These are phyloP conservation scores for Dermolepida albohirtum DNA, from an alignment of 2,888 invertebrate genomes.

Conservation along the genomic window DNA sequence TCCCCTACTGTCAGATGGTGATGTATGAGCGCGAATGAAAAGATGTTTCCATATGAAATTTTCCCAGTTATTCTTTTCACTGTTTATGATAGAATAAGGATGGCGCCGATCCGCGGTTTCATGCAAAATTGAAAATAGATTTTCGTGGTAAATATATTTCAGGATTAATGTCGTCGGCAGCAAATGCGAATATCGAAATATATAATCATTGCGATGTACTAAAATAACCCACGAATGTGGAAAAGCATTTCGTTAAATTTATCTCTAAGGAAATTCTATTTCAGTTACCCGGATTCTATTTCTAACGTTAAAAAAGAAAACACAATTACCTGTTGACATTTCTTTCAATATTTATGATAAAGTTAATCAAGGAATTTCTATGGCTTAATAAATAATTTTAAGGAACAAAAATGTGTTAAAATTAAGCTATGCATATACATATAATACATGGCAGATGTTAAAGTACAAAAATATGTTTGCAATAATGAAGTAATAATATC, in stretches of 20 bases:
- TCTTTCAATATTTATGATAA: too few relatives aligned
- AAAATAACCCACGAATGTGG: slow-evolving; percentile 6
- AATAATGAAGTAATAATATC: too few relatives aligned
- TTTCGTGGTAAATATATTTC: slow-evolving; percentile 38
- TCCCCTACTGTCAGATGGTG: slow-evolving; percentile 29
- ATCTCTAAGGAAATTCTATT: too few relatives aligned
- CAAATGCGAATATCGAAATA: slow-evolving; percentile 23
- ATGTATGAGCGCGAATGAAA: slow-evolving; percentile 36
- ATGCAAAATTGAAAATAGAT: slow-evolving; percentile 36
- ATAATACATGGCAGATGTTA: too few relatives aligned
- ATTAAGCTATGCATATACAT: too few relatives aligned
- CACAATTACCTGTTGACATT: too few relatives aligned
- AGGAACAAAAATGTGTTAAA: too few relatives aligned
- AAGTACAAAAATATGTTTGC: too few relatives aligned
- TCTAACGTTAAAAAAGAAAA: too few relatives aligned
- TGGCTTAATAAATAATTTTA: too few relatives aligned
- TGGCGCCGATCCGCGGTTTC: slow-evolving; percentile 32
- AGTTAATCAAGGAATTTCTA: too few relatives aligned
- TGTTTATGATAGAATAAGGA: slow-evolving; percentile 35
- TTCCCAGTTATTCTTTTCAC: slow-evolving; percentile 34
- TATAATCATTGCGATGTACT: slow-evolving; percentile 22
- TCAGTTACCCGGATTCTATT: too few relatives aligned
- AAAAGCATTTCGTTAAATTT: slow-evolving; percentile 11
- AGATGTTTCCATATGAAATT: slow-evolving; percentile 37
- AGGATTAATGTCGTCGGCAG: slow-evolving; percentile 30